Evolutionary conservation across 2,113 vertebrate species (phyloP).

Genomic region (Heterotilapia buettikoferi): DNA sequence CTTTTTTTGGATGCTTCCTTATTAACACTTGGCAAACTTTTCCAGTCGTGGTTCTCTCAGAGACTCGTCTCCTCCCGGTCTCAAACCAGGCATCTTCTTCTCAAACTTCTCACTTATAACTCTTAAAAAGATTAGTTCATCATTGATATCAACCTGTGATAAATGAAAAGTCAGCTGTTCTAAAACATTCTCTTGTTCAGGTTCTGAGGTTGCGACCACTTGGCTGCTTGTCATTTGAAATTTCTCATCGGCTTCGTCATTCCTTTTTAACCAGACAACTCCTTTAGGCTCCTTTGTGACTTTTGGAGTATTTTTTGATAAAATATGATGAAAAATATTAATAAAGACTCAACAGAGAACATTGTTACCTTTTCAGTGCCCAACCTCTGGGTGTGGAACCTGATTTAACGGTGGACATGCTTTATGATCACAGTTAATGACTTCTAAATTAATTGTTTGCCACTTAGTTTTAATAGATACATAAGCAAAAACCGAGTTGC

Average conservation of each 20-base stretch:
- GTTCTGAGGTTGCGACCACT: not conserved
- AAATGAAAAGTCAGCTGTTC: not conserved
- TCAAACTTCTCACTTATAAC: not conserved
- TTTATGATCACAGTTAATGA: not conserved
- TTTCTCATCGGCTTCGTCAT: not conserved
- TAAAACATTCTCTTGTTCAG: not conserved
- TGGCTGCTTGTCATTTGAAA: not conserved
- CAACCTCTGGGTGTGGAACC: constrained; percentile 1
- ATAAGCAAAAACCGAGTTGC: not conserved
- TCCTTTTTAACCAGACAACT: not conserved
- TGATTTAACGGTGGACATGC: constrained; percentile 8
- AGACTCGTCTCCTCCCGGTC: not conserved
- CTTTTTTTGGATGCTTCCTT: not conserved
- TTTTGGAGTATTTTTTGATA: not conserved
- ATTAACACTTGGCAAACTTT: not conserved
- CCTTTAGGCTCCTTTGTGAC: not conserved
- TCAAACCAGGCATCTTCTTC: not conserved
- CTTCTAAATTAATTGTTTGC: not conserved
- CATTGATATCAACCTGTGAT: not conserved
- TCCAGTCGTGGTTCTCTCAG: not conserved
- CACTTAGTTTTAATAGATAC: not conserved
- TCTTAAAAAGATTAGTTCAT: not conserved
- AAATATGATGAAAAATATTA: not conserved
- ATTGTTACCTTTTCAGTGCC: not conserved
- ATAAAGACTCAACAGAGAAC: not conserved